These are phyloP conservation scores for Sialis fuliginosa DNA, from an alignment of 2,888 invertebrate species.

Conservation along the genomic window DNA sequence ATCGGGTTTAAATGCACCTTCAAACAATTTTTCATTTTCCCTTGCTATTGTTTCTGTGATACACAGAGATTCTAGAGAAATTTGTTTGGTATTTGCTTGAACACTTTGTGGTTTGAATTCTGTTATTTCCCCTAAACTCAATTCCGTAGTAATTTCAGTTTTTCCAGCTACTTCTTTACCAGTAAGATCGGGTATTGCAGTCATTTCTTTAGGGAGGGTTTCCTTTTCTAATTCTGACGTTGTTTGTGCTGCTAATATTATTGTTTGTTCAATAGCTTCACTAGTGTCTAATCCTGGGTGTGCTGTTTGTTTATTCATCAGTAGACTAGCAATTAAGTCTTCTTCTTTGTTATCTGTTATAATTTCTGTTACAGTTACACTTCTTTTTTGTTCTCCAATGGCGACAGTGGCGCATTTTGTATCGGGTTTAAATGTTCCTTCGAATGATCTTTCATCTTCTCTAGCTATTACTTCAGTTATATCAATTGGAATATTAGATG, in stretches of 20 bases:
- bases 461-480: conserved; percentile 28
- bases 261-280: conserved; percentile 15
- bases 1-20: conserved; percentile 15
- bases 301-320: conserved; percentile 20
- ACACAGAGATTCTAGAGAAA: conserved; percentile 14
- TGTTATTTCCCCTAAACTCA: conserved; percentile 12
- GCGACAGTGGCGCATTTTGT: conserved; percentile 13
- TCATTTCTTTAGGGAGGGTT: conserved; percentile 11
- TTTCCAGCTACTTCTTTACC: conserved; percentile 23
- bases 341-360: conserved; percentile 14
- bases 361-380: conserved; percentile 15
- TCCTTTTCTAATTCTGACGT: conserved; percentile 12
- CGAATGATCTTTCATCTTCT: conserved; percentile 24
- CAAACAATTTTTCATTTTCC: conserved; percentile 21
- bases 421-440: conserved; percentile 12
- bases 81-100: conserved; percentile 17
- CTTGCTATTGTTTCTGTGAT: conserved; percentile 18
- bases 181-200: conserved; percentile 5
- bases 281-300: conserved; percentile 9
- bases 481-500: conserved; percentile 26
- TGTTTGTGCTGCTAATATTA: conserved; percentile 11
- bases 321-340: conserved; percentile 9
- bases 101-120: conserved; percentile 13
- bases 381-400: conserved; percentile 16
- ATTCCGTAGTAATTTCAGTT: conserved; percentile 19